Base-by-base conservation (phyloP, 2,113 vertebrate genomes). In the Heliornis fulica region DNA sequence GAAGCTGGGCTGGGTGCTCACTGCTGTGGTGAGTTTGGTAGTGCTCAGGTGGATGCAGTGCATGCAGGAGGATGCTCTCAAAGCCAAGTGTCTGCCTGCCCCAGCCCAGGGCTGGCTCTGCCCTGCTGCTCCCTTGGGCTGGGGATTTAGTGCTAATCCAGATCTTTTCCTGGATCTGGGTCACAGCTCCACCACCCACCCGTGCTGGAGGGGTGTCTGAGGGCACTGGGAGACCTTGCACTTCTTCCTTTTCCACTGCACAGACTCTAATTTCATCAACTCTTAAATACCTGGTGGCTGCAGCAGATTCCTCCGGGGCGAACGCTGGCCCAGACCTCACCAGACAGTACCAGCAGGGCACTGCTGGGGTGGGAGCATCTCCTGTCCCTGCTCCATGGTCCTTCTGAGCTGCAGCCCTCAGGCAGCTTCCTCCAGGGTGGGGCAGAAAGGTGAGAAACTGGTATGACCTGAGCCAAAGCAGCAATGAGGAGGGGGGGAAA, bases 281-380 rank as follows among this genome's bases (percentile, higher is more conserved):
- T 51, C 40, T 29, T 7, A 48, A 63, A 32, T 29, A 76, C 36
- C 43, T n/a, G 31, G 45, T 2, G 8, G 57, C 57, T 36, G 54
- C 46, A 56, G 60, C 25, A 34, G 60, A 46, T 59, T 40, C 23
- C 45, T 65, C 51, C 38, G 17, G 19, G 32, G 20, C 32, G 11
- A 64, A n/a, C 2, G 2, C 18, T 7, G 38, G 38, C 59, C 23
- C 8, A 3, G 38, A 25, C 14, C 0, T 8, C 0, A 0, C 5
- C 2, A 82, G 53, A 34, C 68, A 56, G 56, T 10, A 38, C 53
- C 0, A 2, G 69, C 75, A 7, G 0, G 1, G 43, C 28, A 9
- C 23, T 34, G 85, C n/a, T 22, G 54, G 71, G 15, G 17, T 16
- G 63, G 71, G 25, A 66, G 34, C 38, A 20, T 1, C 5, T 2